phyloP scores from a whole-genome alignment of 2,888 invertebrate species.

The Lydus trimaculatus region DNA sequence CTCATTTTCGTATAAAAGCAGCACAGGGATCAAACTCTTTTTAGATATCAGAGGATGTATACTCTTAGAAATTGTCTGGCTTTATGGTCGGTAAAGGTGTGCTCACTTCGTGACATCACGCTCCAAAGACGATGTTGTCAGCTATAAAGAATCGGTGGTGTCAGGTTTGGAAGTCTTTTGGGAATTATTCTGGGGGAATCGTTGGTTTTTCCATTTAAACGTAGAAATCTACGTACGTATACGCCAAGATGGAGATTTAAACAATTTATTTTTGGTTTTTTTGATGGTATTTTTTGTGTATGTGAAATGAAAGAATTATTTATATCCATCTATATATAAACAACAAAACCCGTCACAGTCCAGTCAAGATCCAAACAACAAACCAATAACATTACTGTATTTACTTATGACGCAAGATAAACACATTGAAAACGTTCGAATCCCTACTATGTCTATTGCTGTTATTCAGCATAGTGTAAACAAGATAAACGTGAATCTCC shows the following conservation, averaged over 20 bases:
- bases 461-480: slow-evolving; percentile 32
- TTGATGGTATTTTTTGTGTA: too few relatives aligned
- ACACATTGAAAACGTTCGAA: slow-evolving; percentile 22
- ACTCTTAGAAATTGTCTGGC: not conserved
- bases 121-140: not conserved
- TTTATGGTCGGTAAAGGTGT: slow-evolving; percentile 10
- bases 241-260: not conserved
- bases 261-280: not conserved
- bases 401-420: slow-evolving; percentile 28
- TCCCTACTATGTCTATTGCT: slow-evolving; percentile 17
- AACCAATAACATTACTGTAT: slow-evolving; percentile 30
- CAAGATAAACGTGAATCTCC: slow-evolving; percentile 31
- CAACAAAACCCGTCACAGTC: not conserved
- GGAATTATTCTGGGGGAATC: not conserved
- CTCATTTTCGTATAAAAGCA: slow-evolving; percentile 8
- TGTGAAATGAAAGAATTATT: too few relatives aligned
- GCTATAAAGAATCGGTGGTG: slow-evolving; percentile 12
- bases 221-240: not conserved
- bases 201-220: not conserved
- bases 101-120: slow-evolving; percentile 5
- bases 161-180: not conserved
- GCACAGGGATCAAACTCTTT: not conserved
- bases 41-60: not conserved
- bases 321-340: too few relatives aligned
- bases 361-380: not conserved